Base-by-base conservation (phyloP, 2,797 vertebrate species). In the Ptychobarbus kaznakovi region DNA sequence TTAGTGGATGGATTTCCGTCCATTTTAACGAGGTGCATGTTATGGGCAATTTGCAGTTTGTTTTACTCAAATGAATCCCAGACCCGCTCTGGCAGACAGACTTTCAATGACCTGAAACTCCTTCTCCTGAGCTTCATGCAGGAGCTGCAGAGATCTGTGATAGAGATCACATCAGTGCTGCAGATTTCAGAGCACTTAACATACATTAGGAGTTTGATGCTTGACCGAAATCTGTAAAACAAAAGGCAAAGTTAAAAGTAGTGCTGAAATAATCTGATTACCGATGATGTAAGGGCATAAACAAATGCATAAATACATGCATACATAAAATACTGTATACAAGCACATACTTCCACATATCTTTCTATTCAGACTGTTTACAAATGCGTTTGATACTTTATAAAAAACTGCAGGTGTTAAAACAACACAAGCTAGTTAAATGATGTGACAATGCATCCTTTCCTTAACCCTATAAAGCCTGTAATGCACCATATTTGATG, bases 1-100 rank as follows among this genome's bases (percentile, higher is more conserved):
- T 95, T 95, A 95, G 91, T 84, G 88, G 90, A 91, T 92, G 90
- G 86, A 91, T 94, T 94, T 94, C 90, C 92, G 90, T 93, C 87
- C 91, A 93, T 91, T 92, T 91, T 84, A 92, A 89, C 84, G 83
- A 87, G 90, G 89, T 63, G 89, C 85, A 85, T 32, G 90, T 91
- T 92, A 91, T 58, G 86, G 88, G 79, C 90, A 91, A 91, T 92
- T 92, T 93, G 32, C 89, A 91, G 89, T 92, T 93, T 93, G 90
- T 92, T 93, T 93, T 91, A 86, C 83, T 89, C 83, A 89, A 93
- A 91, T 92, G 68, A 89, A 89, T 86, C 84, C 89, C 88, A 89
- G 83, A 86, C 85, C 89, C 77, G 70, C 81, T 58, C 16, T 87
- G 83, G 90, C 88, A 86, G 86, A 87, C 87, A 77, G 74, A 84